These are phyloP conservation scores for Odontocolon sp. DNA, from an alignment of 2,888 invertebrate species.

Conservation along the genomic window DNA sequence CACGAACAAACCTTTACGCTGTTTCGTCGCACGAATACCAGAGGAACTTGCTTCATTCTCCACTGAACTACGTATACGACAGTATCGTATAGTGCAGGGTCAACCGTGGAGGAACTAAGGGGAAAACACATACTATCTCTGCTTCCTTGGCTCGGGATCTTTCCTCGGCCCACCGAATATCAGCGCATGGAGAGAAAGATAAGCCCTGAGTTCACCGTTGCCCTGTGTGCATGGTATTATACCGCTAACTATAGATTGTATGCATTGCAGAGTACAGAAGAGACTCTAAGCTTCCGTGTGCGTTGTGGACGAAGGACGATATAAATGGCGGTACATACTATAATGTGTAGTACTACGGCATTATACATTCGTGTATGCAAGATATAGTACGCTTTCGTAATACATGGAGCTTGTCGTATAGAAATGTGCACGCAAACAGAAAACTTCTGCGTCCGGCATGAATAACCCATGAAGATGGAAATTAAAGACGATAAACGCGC, in stretches of 20 bases:
- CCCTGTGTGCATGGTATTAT: conserved; percentile 34
- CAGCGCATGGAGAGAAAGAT: conserved; percentile 37
- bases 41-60: conserved; percentile 15
- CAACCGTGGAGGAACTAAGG: conserved; percentile 20
- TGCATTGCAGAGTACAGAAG: conserved; percentile 35
- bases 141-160: conserved; percentile 49
- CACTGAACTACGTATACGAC: conserved; percentile 1
- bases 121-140: conserved; percentile 43
- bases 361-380: conserved; percentile 20
- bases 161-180: conserved; percentile 53
- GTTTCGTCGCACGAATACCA: neutral
- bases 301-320: conserved; percentile 47
- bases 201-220: conserved; percentile 38
- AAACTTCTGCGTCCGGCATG: conserved; percentile 68
- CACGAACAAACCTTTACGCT: conserved; percentile 8
- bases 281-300: conserved; percentile 34
- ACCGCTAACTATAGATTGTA: conserved; percentile 22
- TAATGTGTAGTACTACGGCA: conserved; percentile 39
- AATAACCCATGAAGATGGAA: conserved; percentile 79
- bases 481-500: conserved; percentile 79
- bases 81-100: conserved; percentile 12
- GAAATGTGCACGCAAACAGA: conserved; percentile 59
- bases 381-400: conserved; percentile 18
- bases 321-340: conserved; percentile 43
- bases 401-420: conserved; percentile 19